Conservation (phyloP, 1,140 invertebrate genomes). For the Gyrodactylus bullatarudis region DNA sequence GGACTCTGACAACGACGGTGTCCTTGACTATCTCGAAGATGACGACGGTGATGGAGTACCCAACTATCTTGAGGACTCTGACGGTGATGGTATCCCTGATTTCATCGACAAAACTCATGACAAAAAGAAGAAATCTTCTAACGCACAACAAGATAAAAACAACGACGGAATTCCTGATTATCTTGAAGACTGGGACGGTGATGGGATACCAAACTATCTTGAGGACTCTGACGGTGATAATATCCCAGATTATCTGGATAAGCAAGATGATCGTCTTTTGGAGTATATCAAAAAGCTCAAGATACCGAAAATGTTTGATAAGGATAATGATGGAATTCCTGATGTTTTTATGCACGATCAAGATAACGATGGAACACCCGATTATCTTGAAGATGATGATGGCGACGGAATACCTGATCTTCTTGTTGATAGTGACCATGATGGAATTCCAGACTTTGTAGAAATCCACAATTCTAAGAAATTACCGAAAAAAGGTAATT, state of each 20-base stretch:
- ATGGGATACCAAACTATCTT: constrained; percentile 14
- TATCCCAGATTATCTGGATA: constrained; percentile 13
- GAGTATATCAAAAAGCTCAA: constrained; percentile 11
- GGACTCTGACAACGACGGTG: constrained; percentile 10
- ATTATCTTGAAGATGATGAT: constrained; percentile 12
- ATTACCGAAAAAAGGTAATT: background rate
- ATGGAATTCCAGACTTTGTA: constrained; percentile 14
- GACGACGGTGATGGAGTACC: constrained; percentile 10
- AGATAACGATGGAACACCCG: constrained; percentile 13
- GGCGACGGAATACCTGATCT: constrained; percentile 14
- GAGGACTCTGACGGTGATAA: constrained; percentile 13
- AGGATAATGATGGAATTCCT: constrained; percentile 17
- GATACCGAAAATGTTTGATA: constrained; percentile 8
- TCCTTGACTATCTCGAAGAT: background rate
- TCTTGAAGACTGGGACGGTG: constrained; percentile 11
- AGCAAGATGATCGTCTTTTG: constrained; percentile 16
- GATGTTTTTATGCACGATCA: constrained; percentile 11
- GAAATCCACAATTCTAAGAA: constrained; percentile 12
- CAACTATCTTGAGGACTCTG: constrained; percentile 10
- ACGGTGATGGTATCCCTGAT: constrained; percentile 13
- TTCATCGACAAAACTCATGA: background rate
- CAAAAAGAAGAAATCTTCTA: background rate
- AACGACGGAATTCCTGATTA: constrained; percentile 14
- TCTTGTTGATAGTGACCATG: constrained; percentile 14
- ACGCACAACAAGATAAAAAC: constrained; percentile 10